Base-by-base conservation (phyloP, 2,888 invertebrate genomes). In the Phymatocera aterrima region DNA sequence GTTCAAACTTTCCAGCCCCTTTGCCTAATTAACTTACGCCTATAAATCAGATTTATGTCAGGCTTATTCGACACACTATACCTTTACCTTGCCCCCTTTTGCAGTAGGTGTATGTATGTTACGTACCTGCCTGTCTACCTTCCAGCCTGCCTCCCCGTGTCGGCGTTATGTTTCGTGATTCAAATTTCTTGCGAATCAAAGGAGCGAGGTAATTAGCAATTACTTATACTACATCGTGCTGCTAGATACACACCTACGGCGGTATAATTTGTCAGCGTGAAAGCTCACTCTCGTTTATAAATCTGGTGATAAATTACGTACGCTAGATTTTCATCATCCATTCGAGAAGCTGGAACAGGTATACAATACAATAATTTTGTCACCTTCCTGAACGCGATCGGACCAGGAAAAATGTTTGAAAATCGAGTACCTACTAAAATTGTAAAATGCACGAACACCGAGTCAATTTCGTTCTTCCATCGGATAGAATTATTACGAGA, bases 1-100 rank as follows among this genome's bases (percentile, higher is more conserved):
- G 75, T 75, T 75, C 75, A 75, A 75, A 75, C 75, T 75, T 75
- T 60, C 75, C 37, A 60, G 40, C 75, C 75, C 75, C 51, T 75
- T 57, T 40, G 60, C 24, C 75, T 75, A 75, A 75, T 75, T 75
- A 75, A 60, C 75, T 75, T 57, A 10, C 57, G 75, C 57, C 75
- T 75, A 75, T 75, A 75, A 75, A 75, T 75, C 75, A 75, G 75
- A 75, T 75, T 75, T 60, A 34, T 60, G 75, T 75, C 75, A 75
- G 75, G 37, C 54, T 75, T 72, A 60, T 75, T 75, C 75, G 57
- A 75, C 75, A 60, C 75, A 75, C 75, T 43, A 57, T 40, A 75
- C 75, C n/a, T 31, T 24, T 40, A 24, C 37, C 65, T 65, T 15
- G 24, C 43, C 24, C 43, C 10, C 40, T 65, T 43, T 68, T 28